phyloP scores from a whole-genome alignment of 2,888 invertebrate species.

The Brachyptera putata region DNA sequence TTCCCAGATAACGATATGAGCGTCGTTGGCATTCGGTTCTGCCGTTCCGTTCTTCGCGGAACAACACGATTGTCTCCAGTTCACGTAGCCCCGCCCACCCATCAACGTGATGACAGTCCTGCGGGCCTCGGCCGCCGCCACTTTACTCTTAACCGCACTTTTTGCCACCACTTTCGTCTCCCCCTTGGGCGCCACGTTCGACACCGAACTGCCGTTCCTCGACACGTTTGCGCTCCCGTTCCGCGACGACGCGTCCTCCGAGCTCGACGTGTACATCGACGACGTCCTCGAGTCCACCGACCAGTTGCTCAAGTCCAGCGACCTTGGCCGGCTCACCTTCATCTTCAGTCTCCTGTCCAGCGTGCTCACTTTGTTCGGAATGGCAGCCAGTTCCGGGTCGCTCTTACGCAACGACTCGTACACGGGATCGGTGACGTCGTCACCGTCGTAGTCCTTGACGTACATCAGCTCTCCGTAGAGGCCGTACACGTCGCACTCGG shows the following conservation, averaged over 20 bases:
- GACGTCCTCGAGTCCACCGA: slow-evolving; percentile 81
- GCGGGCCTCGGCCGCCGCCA: slow-evolving; percentile 49
- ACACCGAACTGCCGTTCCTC: slow-evolving; percentile 70
- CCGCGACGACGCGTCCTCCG: slow-evolving; percentile 58
- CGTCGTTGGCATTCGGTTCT: slow-evolving; percentile 63
- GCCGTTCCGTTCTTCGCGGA: slow-evolving; percentile 49
- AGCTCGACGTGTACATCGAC: slow-evolving; percentile 77
- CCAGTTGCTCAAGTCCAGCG: slow-evolving; percentile 81
- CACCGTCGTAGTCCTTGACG: slow-evolving; percentile 81
- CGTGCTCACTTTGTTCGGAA: slow-evolving; percentile 74
- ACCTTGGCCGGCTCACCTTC: slow-evolving; percentile 76
- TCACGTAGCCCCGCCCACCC: slow-evolving; percentile 84
- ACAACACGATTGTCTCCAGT: slow-evolving; percentile 74
- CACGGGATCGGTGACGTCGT: slow-evolving; percentile 64
- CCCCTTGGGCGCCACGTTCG: slow-evolving; percentile 49
- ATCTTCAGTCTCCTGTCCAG: slow-evolving; percentile 74
- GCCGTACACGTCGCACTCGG: slow-evolving; percentile 80
- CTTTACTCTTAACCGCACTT: slow-evolving; percentile 38
- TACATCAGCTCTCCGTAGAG: slow-evolving; percentile 87
- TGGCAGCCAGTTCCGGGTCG: slow-evolving; percentile 79
- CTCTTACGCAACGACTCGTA: slow-evolving; percentile 73
- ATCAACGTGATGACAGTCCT: slow-evolving; percentile 79
- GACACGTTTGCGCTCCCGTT: slow-evolving; percentile 56
- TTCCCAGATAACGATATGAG: slow-evolving; percentile 89
- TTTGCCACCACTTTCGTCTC: slow-evolving; percentile 47